Evolutionary conservation across 1,140 invertebrate species (phyloP), one percentile per base, ranked within the genome.

Genomic region (Neomicropteryx cornuta): DNA sequence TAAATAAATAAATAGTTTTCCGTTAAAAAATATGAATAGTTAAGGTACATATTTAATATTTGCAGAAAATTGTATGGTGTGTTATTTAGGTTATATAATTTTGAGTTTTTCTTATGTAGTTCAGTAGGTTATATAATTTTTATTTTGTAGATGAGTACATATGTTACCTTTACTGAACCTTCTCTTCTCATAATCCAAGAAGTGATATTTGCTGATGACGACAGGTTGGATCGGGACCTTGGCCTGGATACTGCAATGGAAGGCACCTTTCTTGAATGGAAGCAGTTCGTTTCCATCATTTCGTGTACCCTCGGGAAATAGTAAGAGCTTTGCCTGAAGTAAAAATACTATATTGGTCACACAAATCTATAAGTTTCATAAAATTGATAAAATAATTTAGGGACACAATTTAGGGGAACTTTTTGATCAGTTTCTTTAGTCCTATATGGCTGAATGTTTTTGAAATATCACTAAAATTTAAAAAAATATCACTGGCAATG

Each of bases 251-350:
- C 92, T 91, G 41, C 94, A 77, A 59, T 95, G 87, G 62, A 96
- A 97, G 2, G 87, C 90, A 1, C 92, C 93, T 64, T 95, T 95
- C 56, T 95, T 94, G 52, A 89, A 87, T 2, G 83, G 82, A 44
- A 86, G 48, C 23, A 90, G 57, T 5, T 71, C 72, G 10, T 74
- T 72, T 18, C 74, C 73, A 8, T 70, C 63, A 46, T 83, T 73
- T 23, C 84, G 62, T 22, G 81, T 86, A 10, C 83, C 83, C 64
- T 88, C 83, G 2, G 85, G 84, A 57, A 88, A 89, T 41, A 89
- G 70, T 39, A 83, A 66, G 18, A 85, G 59, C 53, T 78, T 77
- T 5, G 76, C 70, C 78, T 83, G 55, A 19, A 66, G 66, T 38
- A 42, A 45, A n/a, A n/a, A n/a, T n/a, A n/a, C n/a, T n/a, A n/a